These are phyloP conservation scores for Emberiza fucata DNA, from an alignment of 2,113 vertebrate genomes.

Conservation along the genomic window DNA sequence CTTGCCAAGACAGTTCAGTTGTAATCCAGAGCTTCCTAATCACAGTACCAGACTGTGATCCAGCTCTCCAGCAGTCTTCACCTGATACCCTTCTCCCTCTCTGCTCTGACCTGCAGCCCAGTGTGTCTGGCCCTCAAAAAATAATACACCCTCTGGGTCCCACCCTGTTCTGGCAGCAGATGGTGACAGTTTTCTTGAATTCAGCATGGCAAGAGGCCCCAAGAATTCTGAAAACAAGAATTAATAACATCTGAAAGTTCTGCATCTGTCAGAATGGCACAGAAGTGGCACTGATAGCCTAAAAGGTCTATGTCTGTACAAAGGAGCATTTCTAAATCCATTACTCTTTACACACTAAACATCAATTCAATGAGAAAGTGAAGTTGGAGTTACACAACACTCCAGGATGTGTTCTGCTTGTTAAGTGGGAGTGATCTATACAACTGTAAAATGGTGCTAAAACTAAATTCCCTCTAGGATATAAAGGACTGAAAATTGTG, in stretches of 20 bases:
- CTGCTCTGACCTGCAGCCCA: not conserved
- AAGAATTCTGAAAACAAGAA: not conserved
- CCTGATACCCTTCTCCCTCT: not conserved
- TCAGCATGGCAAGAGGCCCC: not conserved
- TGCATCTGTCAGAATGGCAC: not conserved
- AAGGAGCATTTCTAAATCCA: not conserved
- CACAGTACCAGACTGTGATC: not conserved
- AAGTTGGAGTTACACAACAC: not conserved
- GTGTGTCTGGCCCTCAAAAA: not conserved
- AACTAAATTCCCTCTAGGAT: not conserved
- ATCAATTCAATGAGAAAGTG: not conserved
- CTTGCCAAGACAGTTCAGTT: not conserved
- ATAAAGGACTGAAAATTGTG: not conserved
- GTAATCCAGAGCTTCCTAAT: not conserved
- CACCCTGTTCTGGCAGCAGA: not conserved
- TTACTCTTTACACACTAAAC: not conserved
- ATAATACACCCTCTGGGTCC: not conserved
- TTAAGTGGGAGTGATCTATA: not conserved
- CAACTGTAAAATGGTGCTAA: not conserved
- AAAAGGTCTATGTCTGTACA: not conserved
- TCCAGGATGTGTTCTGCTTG: not conserved
- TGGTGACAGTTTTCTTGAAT: not conserved
- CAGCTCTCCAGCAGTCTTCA: not conserved
- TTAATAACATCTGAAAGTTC: not conserved
- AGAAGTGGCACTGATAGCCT: not conserved